Evolutionary conservation across 2,888 invertebrate genomes (phyloP).

Genomic region (Sicus ferrugineus): DNA sequence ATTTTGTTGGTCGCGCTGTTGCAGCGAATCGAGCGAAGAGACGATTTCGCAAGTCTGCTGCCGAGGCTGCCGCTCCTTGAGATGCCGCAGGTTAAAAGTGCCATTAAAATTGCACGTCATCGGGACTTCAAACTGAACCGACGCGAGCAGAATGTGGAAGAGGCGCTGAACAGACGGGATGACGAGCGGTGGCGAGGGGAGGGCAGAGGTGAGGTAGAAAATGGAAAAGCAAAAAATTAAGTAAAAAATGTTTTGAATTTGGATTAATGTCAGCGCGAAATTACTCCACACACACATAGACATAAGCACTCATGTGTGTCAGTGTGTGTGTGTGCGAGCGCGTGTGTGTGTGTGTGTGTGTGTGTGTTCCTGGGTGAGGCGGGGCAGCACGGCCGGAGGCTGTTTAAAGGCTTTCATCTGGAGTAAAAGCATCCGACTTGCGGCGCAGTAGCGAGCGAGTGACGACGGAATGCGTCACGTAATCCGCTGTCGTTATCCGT

Average conservation of each 20-base stretch:
- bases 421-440: conserved; percentile 37
- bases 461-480: conserved; percentile 41
- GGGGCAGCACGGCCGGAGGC: not conserved
- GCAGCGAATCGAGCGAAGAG: not conserved
- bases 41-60: conserved; percentile 26
- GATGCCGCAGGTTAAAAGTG: conserved; percentile 32
- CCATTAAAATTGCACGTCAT: conserved; percentile 35
- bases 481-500: conserved; percentile 41
- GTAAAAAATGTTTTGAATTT: conserved; percentile 38
- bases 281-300: conserved; percentile 15
- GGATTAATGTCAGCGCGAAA: conserved; percentile 38
- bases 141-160: not conserved
- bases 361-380: not conserved
- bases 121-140: conserved; percentile 21
- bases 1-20: not conserved
- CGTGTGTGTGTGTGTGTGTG: not conserved
- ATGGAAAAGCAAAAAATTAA: not conserved
- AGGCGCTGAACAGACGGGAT: not conserved
- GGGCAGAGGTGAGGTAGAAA: not conserved
- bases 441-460: conserved; percentile 13
- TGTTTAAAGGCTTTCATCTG: conserved; percentile 34
- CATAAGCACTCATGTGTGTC: not conserved
- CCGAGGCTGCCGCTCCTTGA: not conserved
- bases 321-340: not conserved
- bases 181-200: not conserved